phyloP scores from a whole-genome alignment of 1,140 invertebrate species.

The Nasonia giraulti region DNA sequence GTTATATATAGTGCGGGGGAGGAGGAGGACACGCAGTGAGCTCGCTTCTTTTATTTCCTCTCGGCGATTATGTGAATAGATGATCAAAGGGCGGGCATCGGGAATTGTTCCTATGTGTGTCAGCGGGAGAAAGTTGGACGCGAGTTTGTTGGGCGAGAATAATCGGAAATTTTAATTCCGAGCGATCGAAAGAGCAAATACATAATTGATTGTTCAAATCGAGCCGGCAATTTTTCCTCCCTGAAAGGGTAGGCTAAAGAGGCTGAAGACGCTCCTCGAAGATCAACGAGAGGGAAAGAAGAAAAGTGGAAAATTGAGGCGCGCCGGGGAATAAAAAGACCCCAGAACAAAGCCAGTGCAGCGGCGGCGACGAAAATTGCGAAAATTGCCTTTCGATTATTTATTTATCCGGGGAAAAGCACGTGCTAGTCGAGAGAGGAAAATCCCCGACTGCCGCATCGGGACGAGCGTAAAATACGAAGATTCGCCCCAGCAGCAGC shows the following conservation, averaged over 20 bases:
- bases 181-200: too few species aligned
- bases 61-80: too few species aligned
- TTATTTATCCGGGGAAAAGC: background rate
- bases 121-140: slow-evolving; percentile 9
- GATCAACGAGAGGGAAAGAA: slow-evolving; percentile 23
- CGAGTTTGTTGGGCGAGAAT: too few species aligned
- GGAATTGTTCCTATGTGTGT: slow-evolving; percentile 19
- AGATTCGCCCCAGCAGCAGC: background rate
- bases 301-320: slow-evolving; percentile 24
- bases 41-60: background rate
- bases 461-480: background rate
- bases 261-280: slow-evolving; percentile 30
- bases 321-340: background rate
- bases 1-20: too few species aligned
- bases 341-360: too few species aligned
- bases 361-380: background rate
- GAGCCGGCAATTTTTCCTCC: background rate
- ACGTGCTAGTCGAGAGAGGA: background rate
- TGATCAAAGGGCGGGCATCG: background rate
- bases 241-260: background rate
- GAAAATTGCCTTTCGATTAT: background rate
- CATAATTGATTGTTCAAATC: background rate
- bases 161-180: background rate
- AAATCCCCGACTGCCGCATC: background rate
- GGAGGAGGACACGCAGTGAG: background rate